Base-by-base conservation (phyloP, 2,888 invertebrate genomes). In the Acholoe squamosa region DNA sequence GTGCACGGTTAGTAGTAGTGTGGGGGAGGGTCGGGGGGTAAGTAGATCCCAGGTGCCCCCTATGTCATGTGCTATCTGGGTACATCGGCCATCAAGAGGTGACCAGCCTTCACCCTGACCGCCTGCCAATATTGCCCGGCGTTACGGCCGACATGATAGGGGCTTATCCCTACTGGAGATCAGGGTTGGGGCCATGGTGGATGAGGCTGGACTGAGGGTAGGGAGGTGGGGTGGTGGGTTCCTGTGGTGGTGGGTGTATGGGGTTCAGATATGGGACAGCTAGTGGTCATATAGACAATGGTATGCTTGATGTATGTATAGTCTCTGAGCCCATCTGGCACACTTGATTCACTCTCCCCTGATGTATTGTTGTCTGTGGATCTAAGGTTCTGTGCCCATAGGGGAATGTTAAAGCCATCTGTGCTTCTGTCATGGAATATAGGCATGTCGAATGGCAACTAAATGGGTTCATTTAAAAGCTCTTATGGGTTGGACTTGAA, bases 11-110 rank as follows among this genome's bases (percentile, higher is more conserved):
- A 7, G 43, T 43, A 10, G 43, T 43, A 10, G n/a, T n/a, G 22
- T 61, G n/a, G n/a, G 61, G 61, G 61, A 19, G 5, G 5, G 22
- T n/a, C 3, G 61, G n/a, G 61, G 61, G 61, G 61, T 54, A 14
- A 19, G 54, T 14, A 19, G 61, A 25, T 71, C 71, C 71, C 71
- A 71, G 71, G 71, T 71, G 71, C 71, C 71, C 71, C 28, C 31
- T 71, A 25, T 28, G 71, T 71, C 71, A 71, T 25, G n/a, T 25
- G 16, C 71, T 71, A 71, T 71, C 71, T n/a, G 25, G 28, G 28
- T 28, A 22, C 61, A 61, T 61, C 61, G 61, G n/a, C 71, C 71
- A 25, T 28, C 28, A 71, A n/a, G 71, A 25, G 31, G 71, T 25
- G 71, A 28, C n/a, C 71, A 28, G 71, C 71, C 71, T 1, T 71